These are phyloP conservation scores for Cerastoderma edule DNA, from an alignment of 2,888 invertebrate species.

Conservation along the genomic window DNA sequence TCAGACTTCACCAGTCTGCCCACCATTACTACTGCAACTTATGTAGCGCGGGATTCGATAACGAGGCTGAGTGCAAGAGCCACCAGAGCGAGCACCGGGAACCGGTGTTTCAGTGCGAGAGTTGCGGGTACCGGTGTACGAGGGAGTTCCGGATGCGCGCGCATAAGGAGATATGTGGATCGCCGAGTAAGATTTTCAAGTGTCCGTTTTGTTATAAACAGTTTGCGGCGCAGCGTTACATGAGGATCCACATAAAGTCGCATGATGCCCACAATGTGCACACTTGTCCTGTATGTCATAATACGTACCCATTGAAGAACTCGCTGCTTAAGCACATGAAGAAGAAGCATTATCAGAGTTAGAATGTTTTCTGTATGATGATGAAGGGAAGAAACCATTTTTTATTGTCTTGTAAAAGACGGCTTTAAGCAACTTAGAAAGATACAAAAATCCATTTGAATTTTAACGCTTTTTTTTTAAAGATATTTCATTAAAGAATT, in stretches of 20 bases:
- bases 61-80: constrained; percentile 23
- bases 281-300: constrained; percentile 45
- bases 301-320: constrained; percentile 50
- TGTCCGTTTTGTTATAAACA: constrained; percentile 50
- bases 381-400: too few species aligned
- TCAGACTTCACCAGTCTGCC: constrained; percentile 32
- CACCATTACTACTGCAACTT: constrained; percentile 32
- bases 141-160: constrained; percentile 44
- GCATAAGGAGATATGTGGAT: constrained; percentile 46
- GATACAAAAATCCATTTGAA: too few species aligned
- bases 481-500: too few species aligned
- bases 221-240: constrained; percentile 46
- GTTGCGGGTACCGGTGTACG: constrained; percentile 42
- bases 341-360: constrained; percentile 33
- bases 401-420: too few species aligned
- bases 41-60: constrained; percentile 38
- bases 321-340: constrained; percentile 51
- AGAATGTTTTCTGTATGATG: too few species aligned
- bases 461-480: too few species aligned
- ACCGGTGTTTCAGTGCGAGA: constrained; percentile 43
- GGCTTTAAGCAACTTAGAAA: too few species aligned
- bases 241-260: constrained; percentile 49
- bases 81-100: constrained; percentile 37
- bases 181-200: constrained; percentile 34
- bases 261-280: constrained; percentile 47